Evolutionary conservation across 2,888 invertebrate genomes (phyloP).

Genomic region (Ptycholaimellus sp.): DNA sequence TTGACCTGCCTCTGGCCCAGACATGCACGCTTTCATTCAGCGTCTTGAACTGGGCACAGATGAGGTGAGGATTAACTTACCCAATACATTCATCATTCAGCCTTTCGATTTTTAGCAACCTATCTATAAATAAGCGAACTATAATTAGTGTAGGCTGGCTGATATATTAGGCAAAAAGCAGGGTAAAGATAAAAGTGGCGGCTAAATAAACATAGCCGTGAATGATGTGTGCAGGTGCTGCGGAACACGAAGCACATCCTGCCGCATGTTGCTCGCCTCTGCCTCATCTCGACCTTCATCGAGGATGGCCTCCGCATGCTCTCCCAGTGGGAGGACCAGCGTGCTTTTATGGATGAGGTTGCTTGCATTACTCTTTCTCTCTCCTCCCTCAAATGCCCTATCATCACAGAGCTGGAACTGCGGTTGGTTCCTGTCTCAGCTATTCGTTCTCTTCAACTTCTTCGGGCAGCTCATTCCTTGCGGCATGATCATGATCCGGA

Average conservation of each 20-base stretch:
- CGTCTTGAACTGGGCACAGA: no score
- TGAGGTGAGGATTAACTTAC: no score
- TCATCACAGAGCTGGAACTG: constrained; percentile 42
- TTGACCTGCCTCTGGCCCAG: no score
- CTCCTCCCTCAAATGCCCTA: not conserved
- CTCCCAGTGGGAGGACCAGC: constrained; percentile 45
- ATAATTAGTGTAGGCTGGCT: no score
- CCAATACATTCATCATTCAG: no score
- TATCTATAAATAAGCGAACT: no score
- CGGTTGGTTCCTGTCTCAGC: constrained; percentile 67
- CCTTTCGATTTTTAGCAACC: no score
- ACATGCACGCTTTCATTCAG: no score
- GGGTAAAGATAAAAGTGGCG: not conserved
- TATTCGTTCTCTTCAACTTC: constrained; percentile 84
- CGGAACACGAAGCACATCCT: constrained; percentile 38
- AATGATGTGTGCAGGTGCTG: no score
- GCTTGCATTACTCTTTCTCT: no score
- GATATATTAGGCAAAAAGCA: no score
- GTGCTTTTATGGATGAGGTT: constrained; percentile 22
- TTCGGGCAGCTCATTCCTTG: constrained; percentile 86
- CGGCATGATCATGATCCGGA: constrained; percentile 72
- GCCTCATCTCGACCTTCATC: constrained; percentile 88
- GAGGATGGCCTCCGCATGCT: constrained; percentile 99
- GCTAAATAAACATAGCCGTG: not conserved
- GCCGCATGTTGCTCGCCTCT: constrained; percentile 79